Evolutionary conservation across 2,797 vertebrate genomes (phyloP), one percentile per base, ranked within the genome.

Genomic region (Myripristis jacobus): DNA sequence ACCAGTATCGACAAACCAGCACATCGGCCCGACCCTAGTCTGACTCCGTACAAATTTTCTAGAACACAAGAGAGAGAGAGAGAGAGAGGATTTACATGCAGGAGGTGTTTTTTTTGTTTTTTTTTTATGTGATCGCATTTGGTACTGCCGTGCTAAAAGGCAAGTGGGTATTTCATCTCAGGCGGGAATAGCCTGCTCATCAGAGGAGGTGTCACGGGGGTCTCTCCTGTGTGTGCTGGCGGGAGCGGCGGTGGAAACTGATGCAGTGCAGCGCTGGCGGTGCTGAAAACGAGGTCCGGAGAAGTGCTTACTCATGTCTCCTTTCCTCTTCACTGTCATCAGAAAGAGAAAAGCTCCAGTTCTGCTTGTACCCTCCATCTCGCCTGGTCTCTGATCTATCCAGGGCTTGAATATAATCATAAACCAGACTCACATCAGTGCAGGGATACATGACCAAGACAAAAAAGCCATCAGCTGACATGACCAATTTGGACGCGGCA

Each of bases 331-430:
- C 95, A 89, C 92, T 91, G 93, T 95, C 96, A 90, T 93, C 94
- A 86, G 91, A 90, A 85, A 95, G 92, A 92, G 95, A 94, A 93
- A 95, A 97, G 94, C 95, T 95, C 96, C 97, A 98, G 90, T 92
- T 96, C 93, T 90, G 95, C 94, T 95, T 97, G 96, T 93, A 98
- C 77, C 97, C 96, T 93, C 96, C 96, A 95, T 97, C 96, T 89
- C 89, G 94, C 91, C 94, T 95, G 94, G 93, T 89, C 73, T 98
- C 94, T 83, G 96, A 93, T 94, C 95, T 94, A 90, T 96, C 94
- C 94, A 98, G 95, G 91, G 97, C 98, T 99, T 92, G 90, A 94
- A 96, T 82, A n/a, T n/a, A n/a, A 78, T 21, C 59, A 94, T 80
- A 92, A 85, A 87, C 60, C 82, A 86, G 55, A 86, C 66, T 69